Evolutionary conservation across 2,797 vertebrate genomes (phyloP), one percentile per base, ranked within the genome.

Genomic region (Pseudotriccus pelzelni): DNA sequence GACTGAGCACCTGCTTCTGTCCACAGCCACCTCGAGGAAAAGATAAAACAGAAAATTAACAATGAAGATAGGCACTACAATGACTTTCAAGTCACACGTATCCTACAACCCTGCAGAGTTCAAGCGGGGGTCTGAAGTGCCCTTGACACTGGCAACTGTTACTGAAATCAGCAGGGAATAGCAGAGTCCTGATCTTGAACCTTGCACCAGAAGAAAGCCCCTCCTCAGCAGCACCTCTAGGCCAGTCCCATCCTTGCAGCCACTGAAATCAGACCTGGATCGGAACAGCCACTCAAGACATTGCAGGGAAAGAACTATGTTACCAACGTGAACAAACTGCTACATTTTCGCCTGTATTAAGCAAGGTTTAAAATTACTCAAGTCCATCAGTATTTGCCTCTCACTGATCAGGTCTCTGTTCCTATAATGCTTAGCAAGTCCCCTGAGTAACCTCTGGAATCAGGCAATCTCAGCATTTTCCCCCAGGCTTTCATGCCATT

Each of bases 1-100:
- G 98, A 96, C 97, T 99, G 99, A 85, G 98, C 98, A 27, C 99
- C 99, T 4, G 99, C 99, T 96, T 99, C 99, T 12, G 98, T 97
- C 99, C 99, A 99, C 87, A 99, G 96, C 99, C 99, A 99, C 89
- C 99, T 99, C 56, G 16, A 77, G 55, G 41, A 78, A 81, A 81
- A 74, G 23, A 77, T 14, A 46, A 93, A 66, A 66, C 0, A 62
- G 10, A 50, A 89, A 41, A 88, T 34, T 4, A 47, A 7, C 56
- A 67, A 50, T 82, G 44, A 79, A 24, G 10, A 88, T 23, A 83
- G 23, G 39, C 47, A 50, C 8, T 49, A 62, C 24, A 72, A 3
- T 68, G 3, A 22, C 68, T 85, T 46, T 41, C 32, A 79, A 63
- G 59, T 60, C 44, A 59, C 14, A 58, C 7, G 25, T 12, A 68